A percentile compares a stretch with the other conserved stretches of the same genome.
Evolutionary conservation across 2,797 vertebrate genomes (phyloP).

Genomic region (Propithecus perrieri): DNA sequence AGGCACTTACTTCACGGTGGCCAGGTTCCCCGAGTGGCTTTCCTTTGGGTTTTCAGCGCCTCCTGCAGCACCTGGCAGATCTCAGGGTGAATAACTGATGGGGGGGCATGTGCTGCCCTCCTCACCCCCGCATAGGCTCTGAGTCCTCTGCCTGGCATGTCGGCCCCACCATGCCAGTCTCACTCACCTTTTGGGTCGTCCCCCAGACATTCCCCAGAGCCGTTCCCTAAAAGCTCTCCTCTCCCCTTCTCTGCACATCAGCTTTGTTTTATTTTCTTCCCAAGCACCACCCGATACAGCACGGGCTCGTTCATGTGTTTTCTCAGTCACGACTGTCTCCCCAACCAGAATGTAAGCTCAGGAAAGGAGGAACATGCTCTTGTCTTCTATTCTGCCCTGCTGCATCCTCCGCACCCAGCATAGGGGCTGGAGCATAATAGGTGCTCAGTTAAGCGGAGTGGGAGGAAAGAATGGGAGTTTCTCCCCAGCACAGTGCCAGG

Average conservation of each 20-base stretch:
- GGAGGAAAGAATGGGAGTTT: not conserved
- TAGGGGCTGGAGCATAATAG: not conserved
- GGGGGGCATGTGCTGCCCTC: too few species aligned
- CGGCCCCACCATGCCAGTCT: rapidly evolving
- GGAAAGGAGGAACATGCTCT: not conserved
- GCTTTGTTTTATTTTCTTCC: not conserved
- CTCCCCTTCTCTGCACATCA: not conserved
- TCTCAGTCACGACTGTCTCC: not conserved
- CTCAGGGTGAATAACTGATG: not conserved
- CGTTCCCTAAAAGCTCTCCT: too few species aligned
- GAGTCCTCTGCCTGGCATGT: not conserved
- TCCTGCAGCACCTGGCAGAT: not conserved
- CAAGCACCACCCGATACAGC: too few species aligned
- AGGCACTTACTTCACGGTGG: not conserved
- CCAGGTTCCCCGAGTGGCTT: not conserved
- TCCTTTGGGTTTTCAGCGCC: not conserved
- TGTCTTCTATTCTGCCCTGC: not conserved
- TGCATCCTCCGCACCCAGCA: not conserved
- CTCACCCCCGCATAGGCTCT: rapidly evolving
- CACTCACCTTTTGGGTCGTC: not conserved
- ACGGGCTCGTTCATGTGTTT: not conserved
- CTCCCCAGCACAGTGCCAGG: not conserved
- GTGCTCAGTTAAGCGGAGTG: not conserved
- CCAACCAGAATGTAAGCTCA: not conserved
- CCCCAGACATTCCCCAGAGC: not conserved